Percentiles rank a stretch among this genome's conserved stretches.
phyloP scores from a whole-genome alignment of 2,113 vertebrate species.

The Bos javanicus region DNA sequence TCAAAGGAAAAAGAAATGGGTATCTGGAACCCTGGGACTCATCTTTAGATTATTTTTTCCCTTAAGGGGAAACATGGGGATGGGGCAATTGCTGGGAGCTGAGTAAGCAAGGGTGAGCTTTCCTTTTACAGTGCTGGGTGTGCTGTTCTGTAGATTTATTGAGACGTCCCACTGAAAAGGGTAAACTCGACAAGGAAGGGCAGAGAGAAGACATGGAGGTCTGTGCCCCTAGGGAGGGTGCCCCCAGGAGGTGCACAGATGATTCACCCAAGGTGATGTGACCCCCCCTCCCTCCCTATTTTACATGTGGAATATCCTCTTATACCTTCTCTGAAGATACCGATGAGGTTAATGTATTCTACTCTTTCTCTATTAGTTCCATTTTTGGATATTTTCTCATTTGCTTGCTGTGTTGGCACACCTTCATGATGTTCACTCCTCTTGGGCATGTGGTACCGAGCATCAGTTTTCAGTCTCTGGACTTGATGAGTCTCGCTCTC shows the following conservation, averaged over 20 bases:
- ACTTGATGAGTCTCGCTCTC: background rate
- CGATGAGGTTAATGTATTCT: too few relatives aligned
- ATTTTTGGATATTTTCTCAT: background rate
- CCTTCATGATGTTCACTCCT: background rate
- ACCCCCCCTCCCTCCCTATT: background rate
- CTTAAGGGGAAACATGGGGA: background rate
- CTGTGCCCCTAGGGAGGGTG: background rate
- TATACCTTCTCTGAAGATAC: background rate
- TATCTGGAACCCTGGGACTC: background rate
- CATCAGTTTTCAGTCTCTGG: background rate
- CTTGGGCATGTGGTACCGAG: fast-evolving
- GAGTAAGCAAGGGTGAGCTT: background rate
- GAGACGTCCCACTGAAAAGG: background rate
- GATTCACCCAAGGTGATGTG: background rate
- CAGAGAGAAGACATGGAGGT: too few relatives aligned
- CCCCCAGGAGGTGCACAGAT: too few relatives aligned
- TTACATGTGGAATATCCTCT: background rate
- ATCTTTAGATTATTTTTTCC: background rate
- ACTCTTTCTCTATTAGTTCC: too few relatives aligned
- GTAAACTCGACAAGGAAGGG: background rate
- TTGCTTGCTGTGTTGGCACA: fast-evolving
- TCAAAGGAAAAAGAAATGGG: background rate
- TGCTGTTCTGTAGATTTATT: background rate
- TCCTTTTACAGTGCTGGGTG: too few relatives aligned
- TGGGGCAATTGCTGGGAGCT: background rate